Evolutionary conservation across 2,797 vertebrate species (phyloP), one percentile per base, ranked within the genome.

Genomic region (Etheostoma perlongum): DNA sequence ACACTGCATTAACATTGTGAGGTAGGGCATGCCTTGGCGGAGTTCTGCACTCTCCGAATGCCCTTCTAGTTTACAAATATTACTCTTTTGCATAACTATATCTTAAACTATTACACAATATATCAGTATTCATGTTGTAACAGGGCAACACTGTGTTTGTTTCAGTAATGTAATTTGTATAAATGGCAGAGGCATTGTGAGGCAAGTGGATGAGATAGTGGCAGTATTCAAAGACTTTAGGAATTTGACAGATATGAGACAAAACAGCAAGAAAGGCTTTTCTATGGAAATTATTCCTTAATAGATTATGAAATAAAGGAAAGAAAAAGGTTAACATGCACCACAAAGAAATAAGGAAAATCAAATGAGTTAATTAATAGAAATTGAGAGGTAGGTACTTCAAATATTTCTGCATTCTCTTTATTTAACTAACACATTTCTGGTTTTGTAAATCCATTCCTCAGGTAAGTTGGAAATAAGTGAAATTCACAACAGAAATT

Each of bases 291-390:
- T 77, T n/a, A 78, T 87, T 88, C 71, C 82, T 85, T 83, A 84
- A 87, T 81, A 90, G 72, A 89, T 83, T 80, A 86, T 71, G 63
- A 88, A 86, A 87, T 79, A 71, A 84, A 60, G 78, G 72, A 66
- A 85, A 68, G 72, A 74, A 80, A 76, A 78, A 78, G 84, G 82
- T 88, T 84, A 76, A 91, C 77, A 62, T 79, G 63, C 77, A 76
- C 79, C 80, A 88, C 68, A 71, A 81, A 79, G 79, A 74, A 82
- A 85, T 79, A 79, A 73, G 70, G 63, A 76, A 85, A 86, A 90
- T 86, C 78, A 90, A 88, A 91, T 76, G 23, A 83, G 76, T 84
- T 89, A 80, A 89, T 88, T 77, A 85, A 81, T 59, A 83, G 53
- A 80, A 80, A 82, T 60, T 55, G 72, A 88, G 78, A 74, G 62